These are phyloP conservation scores for Globodera rostochiensis DNA, from an alignment of 1,140 invertebrate species.

Conservation along the genomic window DNA sequence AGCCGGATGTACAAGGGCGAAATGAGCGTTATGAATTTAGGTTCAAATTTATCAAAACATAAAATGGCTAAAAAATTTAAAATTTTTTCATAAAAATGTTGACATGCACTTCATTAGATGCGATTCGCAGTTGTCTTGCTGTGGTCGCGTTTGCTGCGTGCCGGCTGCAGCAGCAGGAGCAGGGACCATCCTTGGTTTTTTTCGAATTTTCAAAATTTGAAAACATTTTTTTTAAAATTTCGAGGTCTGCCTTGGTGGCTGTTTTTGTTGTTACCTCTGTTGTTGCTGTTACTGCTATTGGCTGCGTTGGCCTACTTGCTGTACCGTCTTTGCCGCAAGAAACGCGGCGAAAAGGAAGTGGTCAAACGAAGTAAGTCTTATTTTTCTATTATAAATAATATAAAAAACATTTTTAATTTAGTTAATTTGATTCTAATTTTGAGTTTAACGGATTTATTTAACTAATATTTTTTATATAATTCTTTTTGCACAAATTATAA, in stretches of 20 bases:
- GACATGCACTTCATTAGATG: conserved; percentile 29
- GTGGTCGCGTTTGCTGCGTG: conserved; percentile 53
- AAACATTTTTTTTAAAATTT: background rate
- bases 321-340: conserved; percentile 51
- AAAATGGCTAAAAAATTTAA: background rate
- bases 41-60: background rate
- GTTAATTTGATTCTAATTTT: too few species aligned
- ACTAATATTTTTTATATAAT: background rate
- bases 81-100: too few species aligned
- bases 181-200: conserved; percentile 10
- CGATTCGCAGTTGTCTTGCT: conserved; percentile 47
- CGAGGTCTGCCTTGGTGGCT: conserved; percentile 16
- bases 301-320: conserved; percentile 43
- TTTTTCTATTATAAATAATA: too few species aligned
- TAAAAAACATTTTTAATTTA: too few species aligned
- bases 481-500: background rate
- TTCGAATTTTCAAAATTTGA: background rate
- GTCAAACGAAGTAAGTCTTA: conserved; percentile 48
- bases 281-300: conserved; percentile 50
- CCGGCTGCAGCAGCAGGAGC: conserved; percentile 33
- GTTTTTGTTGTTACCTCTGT: conserved; percentile 55
- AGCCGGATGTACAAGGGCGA: conserved; percentile 40
- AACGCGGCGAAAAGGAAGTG: conserved; percentile 55
- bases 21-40: conserved; percentile 57
- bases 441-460: too few species aligned